A percentile compares a stretch with the other conserved stretches of the same genome.
Conservation (phyloP, 2,888 invertebrate species). For the Noctua fimbriata region DNA sequence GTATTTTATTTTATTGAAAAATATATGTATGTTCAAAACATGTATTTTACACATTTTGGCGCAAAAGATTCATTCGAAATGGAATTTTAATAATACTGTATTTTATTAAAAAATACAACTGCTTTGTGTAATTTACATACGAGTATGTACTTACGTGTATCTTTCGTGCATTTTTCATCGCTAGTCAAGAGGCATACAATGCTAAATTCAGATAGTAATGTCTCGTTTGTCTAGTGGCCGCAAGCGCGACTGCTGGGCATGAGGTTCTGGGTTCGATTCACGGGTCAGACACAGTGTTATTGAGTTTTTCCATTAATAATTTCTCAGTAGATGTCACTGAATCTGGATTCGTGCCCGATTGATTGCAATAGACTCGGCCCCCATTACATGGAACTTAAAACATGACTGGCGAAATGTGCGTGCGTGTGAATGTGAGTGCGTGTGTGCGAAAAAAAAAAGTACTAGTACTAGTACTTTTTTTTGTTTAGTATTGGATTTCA, state of each 20-base stretch:
- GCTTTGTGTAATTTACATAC: too few species aligned
- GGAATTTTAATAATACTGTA: too few species aligned
- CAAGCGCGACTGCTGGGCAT: not conserved
- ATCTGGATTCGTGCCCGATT: not conserved
- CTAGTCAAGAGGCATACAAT: not conserved
- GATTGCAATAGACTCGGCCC: not conserved
- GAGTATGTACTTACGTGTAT: too few species aligned
- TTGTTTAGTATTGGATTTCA: too few species aligned
- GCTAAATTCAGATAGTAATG: not conserved
- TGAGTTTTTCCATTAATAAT: not conserved
- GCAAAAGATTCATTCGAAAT: too few species aligned
- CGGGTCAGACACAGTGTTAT: not conserved
- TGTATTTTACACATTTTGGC: too few species aligned
- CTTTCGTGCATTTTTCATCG: too few species aligned
- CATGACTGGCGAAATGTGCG: not conserved
- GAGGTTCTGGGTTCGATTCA: not conserved
- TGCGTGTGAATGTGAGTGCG: not conserved
- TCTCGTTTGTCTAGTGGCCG: not conserved
- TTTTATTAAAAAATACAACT: too few species aligned
- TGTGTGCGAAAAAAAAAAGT: too few species aligned
- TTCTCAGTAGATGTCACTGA: not conserved
- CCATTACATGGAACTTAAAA: not conserved
- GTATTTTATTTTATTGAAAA: too few species aligned
- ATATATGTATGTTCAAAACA: too few species aligned
- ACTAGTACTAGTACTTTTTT: too few species aligned